A percentile compares a stretch with the other conserved stretches of the same genome.
Evolutionary conservation across 1,140 invertebrate genomes (phyloP).

Genomic region (Procambarus virginalis): DNA sequence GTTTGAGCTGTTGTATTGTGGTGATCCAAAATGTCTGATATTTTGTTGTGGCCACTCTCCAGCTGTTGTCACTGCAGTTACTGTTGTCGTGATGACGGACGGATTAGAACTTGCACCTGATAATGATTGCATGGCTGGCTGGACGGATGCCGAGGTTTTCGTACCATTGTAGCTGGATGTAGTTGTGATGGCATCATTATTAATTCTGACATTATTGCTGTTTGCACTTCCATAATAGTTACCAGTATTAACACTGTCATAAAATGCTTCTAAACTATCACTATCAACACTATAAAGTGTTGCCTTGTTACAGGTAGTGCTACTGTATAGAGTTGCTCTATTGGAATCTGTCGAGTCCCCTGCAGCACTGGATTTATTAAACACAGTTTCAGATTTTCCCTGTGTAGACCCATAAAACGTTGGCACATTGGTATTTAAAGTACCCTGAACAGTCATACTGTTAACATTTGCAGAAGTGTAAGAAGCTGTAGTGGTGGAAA

Average conservation of each 20-base stretch:
- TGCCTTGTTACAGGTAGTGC: conserved; percentile 26
- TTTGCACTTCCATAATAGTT: conserved; percentile 33
- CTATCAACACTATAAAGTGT: conserved; percentile 30
- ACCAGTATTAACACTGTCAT: conserved; percentile 21
- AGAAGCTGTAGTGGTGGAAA: background rate
- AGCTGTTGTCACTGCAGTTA: background rate
- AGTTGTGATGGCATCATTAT: background rate
- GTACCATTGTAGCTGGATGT: conserved; percentile 13
- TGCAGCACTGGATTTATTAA: background rate
- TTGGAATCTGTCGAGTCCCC: conserved; percentile 10
- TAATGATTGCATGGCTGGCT: background rate
- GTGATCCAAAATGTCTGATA: background rate
- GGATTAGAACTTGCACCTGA: background rate
- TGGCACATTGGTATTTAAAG: conserved; percentile 8
- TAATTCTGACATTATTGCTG: background rate
- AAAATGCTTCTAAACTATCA: conserved; percentile 45
- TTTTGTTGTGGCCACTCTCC: background rate
- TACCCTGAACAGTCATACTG: conserved; percentile 37
- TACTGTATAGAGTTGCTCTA: conserved; percentile 45
- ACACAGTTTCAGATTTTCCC: background rate
- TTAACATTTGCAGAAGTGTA: conserved; percentile 12
- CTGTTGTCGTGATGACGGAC: background rate
- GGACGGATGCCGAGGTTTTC: background rate
- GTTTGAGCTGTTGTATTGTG: background rate
- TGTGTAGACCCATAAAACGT: conserved; percentile 8